Evolutionary conservation across 2,888 invertebrate species (phyloP).

Genomic region (Orthosia incerta): DNA sequence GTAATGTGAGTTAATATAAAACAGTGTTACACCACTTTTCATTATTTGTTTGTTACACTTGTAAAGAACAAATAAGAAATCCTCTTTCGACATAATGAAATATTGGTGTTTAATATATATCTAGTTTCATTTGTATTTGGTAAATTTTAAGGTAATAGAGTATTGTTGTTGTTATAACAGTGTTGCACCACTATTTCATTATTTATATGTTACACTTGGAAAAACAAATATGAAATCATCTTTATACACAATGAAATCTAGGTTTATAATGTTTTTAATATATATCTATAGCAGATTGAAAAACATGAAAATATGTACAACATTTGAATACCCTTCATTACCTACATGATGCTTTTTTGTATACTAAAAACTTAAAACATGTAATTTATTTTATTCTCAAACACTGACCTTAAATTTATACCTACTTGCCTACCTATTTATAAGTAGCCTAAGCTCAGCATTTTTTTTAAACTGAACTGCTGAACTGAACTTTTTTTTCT

Average conservation of each 20-base stretch:
- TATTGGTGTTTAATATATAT: not conserved
- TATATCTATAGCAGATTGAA: not conserved
- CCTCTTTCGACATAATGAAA: not conserved
- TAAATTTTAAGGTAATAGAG: not conserved
- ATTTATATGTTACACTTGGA: too few relatives aligned
- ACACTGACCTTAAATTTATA: not conserved
- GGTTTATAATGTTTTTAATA: too few relatives aligned
- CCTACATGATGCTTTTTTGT: not conserved
- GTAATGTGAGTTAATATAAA: slow-evolving; percentile 7
- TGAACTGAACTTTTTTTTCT: too few relatives aligned
- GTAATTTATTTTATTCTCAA: not conserved
- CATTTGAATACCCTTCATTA: not conserved
- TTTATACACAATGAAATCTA: too few relatives aligned
- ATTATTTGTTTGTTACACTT: not conserved
- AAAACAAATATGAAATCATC: too few relatives aligned
- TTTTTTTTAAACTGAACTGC: too few relatives aligned
- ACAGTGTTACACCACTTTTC: slow-evolving; percentile 37
- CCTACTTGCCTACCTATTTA: not conserved
- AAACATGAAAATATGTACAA: not conserved
- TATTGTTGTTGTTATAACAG: too few relatives aligned
- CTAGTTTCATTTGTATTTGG: not conserved
- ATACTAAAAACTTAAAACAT: too few relatives aligned
- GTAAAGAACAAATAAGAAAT: not conserved
- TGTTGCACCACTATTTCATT: too few relatives aligned
- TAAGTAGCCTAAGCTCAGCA: not conserved